phyloP scores from a whole-genome alignment of 2,888 invertebrate species.

The Tuta absoluta region DNA sequence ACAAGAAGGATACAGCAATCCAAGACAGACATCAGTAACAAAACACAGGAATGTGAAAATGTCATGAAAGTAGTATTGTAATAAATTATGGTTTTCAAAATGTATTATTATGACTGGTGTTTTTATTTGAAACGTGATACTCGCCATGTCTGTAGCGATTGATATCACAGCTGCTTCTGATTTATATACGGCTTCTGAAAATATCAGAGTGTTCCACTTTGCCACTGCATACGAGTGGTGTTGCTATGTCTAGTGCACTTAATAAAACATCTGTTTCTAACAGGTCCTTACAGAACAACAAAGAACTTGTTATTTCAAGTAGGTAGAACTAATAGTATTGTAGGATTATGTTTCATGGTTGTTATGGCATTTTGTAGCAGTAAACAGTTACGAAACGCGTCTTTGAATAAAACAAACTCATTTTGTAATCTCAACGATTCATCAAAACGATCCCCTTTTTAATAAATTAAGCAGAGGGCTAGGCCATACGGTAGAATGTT shows the following conservation, averaged over 20 bases:
- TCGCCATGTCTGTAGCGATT: background rate
- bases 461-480: constrained; percentile 25
- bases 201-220: constrained; percentile 16
- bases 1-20: background rate
- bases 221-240: background rate
- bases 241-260: background rate
- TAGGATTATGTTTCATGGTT: constrained; percentile 1
- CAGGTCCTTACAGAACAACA: background rate
- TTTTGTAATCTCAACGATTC: constrained; percentile 17
- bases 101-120: constrained; percentile 33
- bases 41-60: background rate
- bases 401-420: constrained; percentile 13
- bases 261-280: constrained; percentile 13
- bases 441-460: constrained; percentile 19
- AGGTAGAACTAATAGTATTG: background rate
- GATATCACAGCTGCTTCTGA: constrained; percentile 23
- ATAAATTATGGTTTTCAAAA: background rate
- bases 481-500: constrained; percentile 3
- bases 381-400: background rate
- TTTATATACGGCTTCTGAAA: constrained; percentile 20
- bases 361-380: background rate
- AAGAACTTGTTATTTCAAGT: constrained; percentile 4
- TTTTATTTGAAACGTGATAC: constrained; percentile 18
- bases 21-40: background rate
- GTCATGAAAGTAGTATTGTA: background rate